Evolutionary conservation across 2,797 vertebrate genomes (phyloP).

Genomic region (Artibeus lituratus): DNA sequence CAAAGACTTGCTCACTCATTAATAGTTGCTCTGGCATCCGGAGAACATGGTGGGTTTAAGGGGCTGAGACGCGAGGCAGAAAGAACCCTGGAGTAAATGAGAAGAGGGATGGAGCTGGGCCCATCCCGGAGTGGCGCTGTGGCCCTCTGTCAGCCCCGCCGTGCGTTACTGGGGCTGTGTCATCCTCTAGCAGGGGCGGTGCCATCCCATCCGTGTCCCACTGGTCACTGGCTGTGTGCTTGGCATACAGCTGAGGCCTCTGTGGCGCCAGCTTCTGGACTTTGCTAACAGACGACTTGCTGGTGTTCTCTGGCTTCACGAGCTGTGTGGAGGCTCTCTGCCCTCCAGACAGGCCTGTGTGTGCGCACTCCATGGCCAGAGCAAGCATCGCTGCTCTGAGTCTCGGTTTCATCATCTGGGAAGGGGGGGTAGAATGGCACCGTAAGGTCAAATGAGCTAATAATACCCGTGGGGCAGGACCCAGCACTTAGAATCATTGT

Average conservation of each 20-base stretch:
- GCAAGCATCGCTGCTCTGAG: rapidly evolving
- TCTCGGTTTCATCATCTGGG: rapidly evolving
- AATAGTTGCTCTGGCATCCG: not conserved
- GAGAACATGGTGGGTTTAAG: not conserved
- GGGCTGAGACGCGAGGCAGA: not conserved
- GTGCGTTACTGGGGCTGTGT: not conserved
- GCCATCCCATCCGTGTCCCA: not conserved
- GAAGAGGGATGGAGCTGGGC: not conserved
- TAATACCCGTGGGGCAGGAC: not conserved
- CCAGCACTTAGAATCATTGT: rapidly evolving
- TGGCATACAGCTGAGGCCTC: rapidly evolving
- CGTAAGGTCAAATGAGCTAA: not conserved
- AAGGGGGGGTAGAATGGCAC: rapidly evolving
- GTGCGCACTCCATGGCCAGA: not conserved
- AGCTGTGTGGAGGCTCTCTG: rapidly evolving
- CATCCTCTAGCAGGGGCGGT: not conserved
- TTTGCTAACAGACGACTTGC: rapidly evolving
- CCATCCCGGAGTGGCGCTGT: rapidly evolving
- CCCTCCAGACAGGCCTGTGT: not conserved
- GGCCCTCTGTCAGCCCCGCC: not conserved
- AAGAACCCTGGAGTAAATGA: not conserved
- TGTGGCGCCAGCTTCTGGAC: not conserved
- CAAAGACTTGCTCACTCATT: not conserved
- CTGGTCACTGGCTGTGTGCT: not conserved
- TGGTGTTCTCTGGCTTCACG: not conserved